These are phyloP conservation scores for Tetragonula carbonaria DNA, from an alignment of 2,888 invertebrate species.

Conservation along the genomic window DNA sequence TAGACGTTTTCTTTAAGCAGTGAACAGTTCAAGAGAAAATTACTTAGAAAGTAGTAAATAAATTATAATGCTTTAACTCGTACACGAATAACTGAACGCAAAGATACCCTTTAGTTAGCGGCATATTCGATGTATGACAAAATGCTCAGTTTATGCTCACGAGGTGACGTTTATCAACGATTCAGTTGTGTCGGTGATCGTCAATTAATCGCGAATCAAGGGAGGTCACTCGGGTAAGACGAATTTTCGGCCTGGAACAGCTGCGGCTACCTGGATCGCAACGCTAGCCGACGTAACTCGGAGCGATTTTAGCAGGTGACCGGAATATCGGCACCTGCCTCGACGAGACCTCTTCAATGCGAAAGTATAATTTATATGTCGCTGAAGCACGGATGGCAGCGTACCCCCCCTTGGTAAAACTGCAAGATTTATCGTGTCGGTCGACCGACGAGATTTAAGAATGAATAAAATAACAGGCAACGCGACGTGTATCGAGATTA, in stretches of 20 bases:
- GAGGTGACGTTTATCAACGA: slow-evolving; percentile 42
- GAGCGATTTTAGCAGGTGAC: slow-evolving; percentile 68
- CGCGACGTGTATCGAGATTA: slow-evolving; percentile 19
- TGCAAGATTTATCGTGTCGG: slow-evolving; percentile 32
- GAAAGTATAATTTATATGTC: slow-evolving; percentile 55
- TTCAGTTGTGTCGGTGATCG: slow-evolving; percentile 10
- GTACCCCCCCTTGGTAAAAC: slow-evolving; percentile 4
- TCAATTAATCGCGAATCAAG: slow-evolving; percentile 34
- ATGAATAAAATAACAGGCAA: not conserved
- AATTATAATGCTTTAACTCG: too few relatives aligned
- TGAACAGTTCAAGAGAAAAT: too few relatives aligned
- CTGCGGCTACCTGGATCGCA: slow-evolving; percentile 44
- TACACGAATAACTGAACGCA: not conserved
- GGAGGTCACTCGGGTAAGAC: slow-evolving; percentile 20
- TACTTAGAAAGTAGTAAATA: too few relatives aligned
- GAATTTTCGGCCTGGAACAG: slow-evolving; percentile 48
- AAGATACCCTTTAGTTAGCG: slow-evolving; percentile 42
- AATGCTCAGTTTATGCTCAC: slow-evolving; percentile 26
- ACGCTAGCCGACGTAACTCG: slow-evolving; percentile 37
- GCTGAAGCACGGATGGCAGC: slow-evolving; percentile 1
- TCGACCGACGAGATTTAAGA: slow-evolving; percentile 47
- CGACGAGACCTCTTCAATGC: slow-evolving; percentile 48
- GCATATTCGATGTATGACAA: slow-evolving; percentile 27
- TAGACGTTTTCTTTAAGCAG: too few relatives aligned
- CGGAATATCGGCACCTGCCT: slow-evolving; percentile 62